Evolutionary conservation across 1,140 invertebrate species (phyloP), one percentile per base, ranked within the genome.

Genomic region (Schlechtendalia chinensis): DNA sequence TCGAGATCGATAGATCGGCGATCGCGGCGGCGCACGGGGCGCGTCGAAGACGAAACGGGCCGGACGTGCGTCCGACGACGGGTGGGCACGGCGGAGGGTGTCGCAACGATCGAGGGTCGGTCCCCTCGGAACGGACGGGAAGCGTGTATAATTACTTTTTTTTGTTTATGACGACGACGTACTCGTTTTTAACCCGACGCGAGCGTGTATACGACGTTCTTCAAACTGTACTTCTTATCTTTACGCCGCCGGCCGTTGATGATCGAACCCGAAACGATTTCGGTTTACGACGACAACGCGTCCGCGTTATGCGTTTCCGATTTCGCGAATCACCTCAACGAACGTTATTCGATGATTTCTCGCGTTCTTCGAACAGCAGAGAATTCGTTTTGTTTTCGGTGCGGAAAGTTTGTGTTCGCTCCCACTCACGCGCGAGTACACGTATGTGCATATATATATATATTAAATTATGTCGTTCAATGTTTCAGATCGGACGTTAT

Each of bases 131-230:
- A 79, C 29, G 63, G 45, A 77, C 45, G 72, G 32, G 54, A 77
- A 77, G 72, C 45, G 58, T 39, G 17, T 59, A 79, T 79, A 79
- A 63, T 63, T 79, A 63, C 58, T 63, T 61, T 79, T 47, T 79
- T 61, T 61, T 63, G 47, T 79, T 61, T 79, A 47, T 61, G n/a
- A n/a, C n/a, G n/a, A n/a, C n/a, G n/a, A 77, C 45, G 58, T 27
- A 77, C 29, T 39, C 24, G 39, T 53, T 45, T 8, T 3, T 77
- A 77, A 24, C 27, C 22, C 72, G 58, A 32, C 24, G 50, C 8
- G 6, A 74, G 71, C 24, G 17, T n/a, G n/a, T 54, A 74, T 22
- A 45, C 29, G 45, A 69, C 39, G 22, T 53, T 71, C 24, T 71
- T 24, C 19, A 71, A 71, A 71, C 17, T 53, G 47, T 71, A 71